Percentiles rank a stretch among this genome's conserved stretches.
Evolutionary conservation across 2,797 vertebrate genomes (phyloP).

Genomic region (Cichlasoma orientale): DNA sequence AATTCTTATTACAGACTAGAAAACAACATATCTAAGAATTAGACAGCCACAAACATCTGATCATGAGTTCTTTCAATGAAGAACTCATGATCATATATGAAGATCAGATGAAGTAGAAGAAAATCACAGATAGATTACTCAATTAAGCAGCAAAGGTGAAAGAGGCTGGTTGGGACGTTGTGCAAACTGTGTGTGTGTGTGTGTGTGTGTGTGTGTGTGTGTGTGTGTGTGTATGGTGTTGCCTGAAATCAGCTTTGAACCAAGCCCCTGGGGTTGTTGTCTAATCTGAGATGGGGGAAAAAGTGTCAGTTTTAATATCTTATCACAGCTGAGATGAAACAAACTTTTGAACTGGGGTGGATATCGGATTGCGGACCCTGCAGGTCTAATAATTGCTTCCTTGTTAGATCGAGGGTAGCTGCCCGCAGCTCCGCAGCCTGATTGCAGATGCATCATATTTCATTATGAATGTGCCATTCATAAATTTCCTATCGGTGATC

Average conservation of each 20-base stretch:
- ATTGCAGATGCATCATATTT: slow-evolving; percentile 43
- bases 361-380: slow-evolving; percentile 21
- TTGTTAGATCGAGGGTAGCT: slow-evolving; percentile 14
- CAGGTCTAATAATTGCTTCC: slow-evolving; percentile 15
- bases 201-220: background rate
- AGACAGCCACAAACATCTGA: background rate
- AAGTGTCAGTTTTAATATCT: slow-evolving; percentile 12
- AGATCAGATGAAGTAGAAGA: slow-evolving; percentile 5
- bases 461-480: slow-evolving; percentile 61
- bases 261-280: background rate
- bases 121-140: background rate
- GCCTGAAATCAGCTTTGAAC: background rate
- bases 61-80: background rate
- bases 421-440: slow-evolving; percentile 9
- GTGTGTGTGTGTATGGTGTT: background rate
- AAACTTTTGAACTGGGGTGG: background rate
- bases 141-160: background rate
- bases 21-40: background rate
- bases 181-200: background rate
- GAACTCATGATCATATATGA: too few species aligned
- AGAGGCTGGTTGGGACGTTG: background rate
- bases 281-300: background rate
- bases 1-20: background rate
- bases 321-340: slow-evolving; percentile 2
- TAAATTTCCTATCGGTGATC: slow-evolving; percentile 19